phyloP scores from a whole-genome alignment of 2,888 invertebrate species.

The Eudemis profundana region DNA sequence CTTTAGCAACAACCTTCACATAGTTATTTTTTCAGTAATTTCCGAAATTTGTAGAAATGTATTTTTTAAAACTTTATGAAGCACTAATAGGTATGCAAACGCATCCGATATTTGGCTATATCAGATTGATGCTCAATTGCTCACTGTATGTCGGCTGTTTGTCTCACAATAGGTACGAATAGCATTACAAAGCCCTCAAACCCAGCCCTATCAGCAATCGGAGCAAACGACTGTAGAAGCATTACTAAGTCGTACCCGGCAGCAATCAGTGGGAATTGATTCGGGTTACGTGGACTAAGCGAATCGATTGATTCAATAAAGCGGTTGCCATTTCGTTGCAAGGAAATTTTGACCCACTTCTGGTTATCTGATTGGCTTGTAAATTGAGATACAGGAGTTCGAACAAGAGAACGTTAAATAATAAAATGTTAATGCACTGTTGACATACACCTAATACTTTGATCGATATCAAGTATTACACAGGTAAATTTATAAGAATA shows the following conservation, averaged over 20 bases:
- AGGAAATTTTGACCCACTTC: neutral
- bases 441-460: no score
- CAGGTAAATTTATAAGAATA: no score
- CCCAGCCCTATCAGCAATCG: constrained; percentile 4
- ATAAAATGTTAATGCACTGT: no score
- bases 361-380: neutral
- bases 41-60: no score
- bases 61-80: no score
- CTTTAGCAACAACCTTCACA: no score
- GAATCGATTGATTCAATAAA: constrained; percentile 18
- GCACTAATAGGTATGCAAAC: no score
- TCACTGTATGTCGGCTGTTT: neutral
- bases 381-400: no score
- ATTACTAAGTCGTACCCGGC: constrained; percentile 10
- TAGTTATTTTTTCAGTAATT: no score
- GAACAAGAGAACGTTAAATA: neutral
- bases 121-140: no score
- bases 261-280: constrained; percentile 23
- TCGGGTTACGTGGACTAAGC: constrained; percentile 17
- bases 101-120: no score
- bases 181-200: neutral
- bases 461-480: no score
- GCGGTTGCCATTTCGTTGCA: neutral
- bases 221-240: constrained; percentile 14
- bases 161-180: neutral